Evolutionary conservation across 2,113 vertebrate species (phyloP).

Genomic region (Myanophis thanlyinensis): DNA sequence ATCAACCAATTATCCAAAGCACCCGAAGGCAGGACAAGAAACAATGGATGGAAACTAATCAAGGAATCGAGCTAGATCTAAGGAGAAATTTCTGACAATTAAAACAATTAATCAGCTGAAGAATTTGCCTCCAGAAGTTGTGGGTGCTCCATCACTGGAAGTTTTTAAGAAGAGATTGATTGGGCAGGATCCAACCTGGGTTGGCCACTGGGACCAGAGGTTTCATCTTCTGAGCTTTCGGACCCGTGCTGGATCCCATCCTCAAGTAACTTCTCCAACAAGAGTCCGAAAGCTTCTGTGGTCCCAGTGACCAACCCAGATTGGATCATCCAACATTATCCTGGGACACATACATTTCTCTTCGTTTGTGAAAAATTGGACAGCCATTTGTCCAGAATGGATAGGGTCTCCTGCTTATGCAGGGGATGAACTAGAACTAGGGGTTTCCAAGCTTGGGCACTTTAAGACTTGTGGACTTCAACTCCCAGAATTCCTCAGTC

Average conservation of each 20-base stretch:
- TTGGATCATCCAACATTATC: not conserved
- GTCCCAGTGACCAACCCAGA: not conserved
- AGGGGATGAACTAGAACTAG: not conserved
- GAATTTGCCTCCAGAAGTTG: not conserved
- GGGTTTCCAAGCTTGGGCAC: no score
- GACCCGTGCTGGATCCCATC: not conserved
- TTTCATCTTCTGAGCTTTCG: not conserved
- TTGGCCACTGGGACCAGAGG: no score
- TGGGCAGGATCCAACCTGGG: not conserved
- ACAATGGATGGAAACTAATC: not conserved
- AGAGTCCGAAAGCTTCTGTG: not conserved
- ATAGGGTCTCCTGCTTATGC: not conserved
- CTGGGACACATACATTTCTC: not conserved
- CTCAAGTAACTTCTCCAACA: not conserved
- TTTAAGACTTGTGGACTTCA: no score
- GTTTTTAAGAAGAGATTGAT: not conserved
- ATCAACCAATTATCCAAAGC: not conserved
- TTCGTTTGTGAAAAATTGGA: not conserved
- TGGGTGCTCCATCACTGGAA: not conserved
- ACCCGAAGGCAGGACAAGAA: not conserved
- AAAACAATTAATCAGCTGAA: not conserved
- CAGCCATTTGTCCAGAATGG: not conserved
- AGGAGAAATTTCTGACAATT: not conserved
- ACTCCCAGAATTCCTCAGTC: no score
- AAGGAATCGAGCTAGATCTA: not conserved